Conservation (phyloP, 2,113 vertebrate genomes). For the Synodontis membranacea region DNA sequence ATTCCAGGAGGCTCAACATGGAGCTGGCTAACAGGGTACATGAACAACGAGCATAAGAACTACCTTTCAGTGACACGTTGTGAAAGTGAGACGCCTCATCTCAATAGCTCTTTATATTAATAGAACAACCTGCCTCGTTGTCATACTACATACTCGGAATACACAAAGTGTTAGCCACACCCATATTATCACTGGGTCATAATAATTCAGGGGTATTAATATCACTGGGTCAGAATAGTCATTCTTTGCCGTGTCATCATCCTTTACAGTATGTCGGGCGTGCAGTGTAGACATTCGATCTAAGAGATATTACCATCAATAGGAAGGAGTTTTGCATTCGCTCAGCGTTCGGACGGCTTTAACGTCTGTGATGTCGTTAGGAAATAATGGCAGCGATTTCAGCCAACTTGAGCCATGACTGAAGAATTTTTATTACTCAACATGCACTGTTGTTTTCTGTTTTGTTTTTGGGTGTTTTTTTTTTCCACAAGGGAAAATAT, state of each 20-base stretch:
- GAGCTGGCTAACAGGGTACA: background rate
- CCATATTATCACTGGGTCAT: background rate
- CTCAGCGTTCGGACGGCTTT: background rate
- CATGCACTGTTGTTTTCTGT: background rate
- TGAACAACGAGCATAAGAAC: background rate
- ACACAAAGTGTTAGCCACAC: background rate
- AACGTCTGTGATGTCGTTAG: background rate
- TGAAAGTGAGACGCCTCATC: background rate
- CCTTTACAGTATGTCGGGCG: background rate
- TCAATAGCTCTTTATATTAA: background rate
- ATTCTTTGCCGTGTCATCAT: background rate
- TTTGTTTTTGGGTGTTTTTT: too few species aligned
- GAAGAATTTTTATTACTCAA: too few species aligned
- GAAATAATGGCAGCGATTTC: background rate
- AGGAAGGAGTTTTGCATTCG: background rate
- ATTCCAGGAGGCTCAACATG: background rate
- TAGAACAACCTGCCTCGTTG: background rate
- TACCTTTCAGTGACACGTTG: background rate
- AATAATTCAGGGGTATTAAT: too few species aligned
- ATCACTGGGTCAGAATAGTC: background rate
- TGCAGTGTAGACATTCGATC: background rate
- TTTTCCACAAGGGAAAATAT: background rate
- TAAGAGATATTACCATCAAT: background rate
- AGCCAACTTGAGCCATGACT: too few species aligned
- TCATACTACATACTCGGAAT: slow-evolving; percentile 10